A percentile compares a stretch with the other conserved stretches of the same genome.
Conservation (phyloP, 2,888 invertebrate genomes). For the Alcis repandata region DNA sequence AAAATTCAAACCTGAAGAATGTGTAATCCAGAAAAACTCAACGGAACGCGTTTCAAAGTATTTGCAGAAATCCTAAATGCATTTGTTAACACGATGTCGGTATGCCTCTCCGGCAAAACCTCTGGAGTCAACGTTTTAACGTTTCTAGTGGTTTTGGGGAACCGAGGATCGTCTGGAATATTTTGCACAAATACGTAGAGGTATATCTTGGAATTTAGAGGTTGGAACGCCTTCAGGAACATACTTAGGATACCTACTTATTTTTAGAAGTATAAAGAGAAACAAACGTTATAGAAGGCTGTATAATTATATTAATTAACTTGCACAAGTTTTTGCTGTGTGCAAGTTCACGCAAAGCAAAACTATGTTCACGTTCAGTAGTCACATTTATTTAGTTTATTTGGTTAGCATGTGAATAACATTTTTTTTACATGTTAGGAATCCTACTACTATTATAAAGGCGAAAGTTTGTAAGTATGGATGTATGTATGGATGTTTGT, state of each 20-base stretch:
- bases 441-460: too few species aligned
- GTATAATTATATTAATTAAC: too few species aligned
- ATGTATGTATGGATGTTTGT: too few species aligned
- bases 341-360: too few species aligned
- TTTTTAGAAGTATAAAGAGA: neutral
- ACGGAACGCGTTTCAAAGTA: constrained; percentile 48
- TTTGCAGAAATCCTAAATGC: constrained; percentile 58
- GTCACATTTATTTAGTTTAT: too few species aligned
- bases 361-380: too few species aligned
- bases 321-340: too few species aligned
- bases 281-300: too few species aligned
- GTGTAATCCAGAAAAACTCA: constrained; percentile 38
- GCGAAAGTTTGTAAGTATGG: too few species aligned
- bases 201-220: neutral
- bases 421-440: too few species aligned
- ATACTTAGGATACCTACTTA: neutral
- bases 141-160: constrained; percentile 69
- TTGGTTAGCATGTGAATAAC: too few species aligned
- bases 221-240: neutral
- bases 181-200: constrained; percentile 58
- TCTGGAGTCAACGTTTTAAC: constrained; percentile 33
- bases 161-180: constrained; percentile 67
- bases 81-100: constrained; percentile 72
- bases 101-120: constrained; percentile 65
- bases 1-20: constrained; percentile 11